Conservation (phyloP, 2,113 vertebrate genomes). For the Procavia capensis region DNA sequence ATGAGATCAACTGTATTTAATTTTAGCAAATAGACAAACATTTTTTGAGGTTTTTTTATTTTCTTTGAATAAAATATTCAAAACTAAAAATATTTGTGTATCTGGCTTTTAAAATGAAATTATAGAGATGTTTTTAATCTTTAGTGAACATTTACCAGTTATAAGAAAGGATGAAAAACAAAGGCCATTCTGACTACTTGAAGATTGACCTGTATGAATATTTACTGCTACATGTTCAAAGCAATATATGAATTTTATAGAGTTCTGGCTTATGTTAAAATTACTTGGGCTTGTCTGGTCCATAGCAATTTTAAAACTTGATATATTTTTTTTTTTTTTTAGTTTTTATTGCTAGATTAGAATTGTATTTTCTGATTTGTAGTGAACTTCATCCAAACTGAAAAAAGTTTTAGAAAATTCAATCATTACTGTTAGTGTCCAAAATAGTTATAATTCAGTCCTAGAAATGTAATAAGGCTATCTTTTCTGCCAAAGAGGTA, state of each 20-base stretch:
- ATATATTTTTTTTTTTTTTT: conserved; percentile 64
- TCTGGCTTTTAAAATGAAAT: conserved; percentile 35
- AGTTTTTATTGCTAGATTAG: conserved; percentile 3
- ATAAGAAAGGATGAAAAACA: conserved; percentile 4
- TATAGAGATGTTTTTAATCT: neutral
- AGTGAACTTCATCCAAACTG: conserved; percentile 35
- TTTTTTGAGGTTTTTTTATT: conserved; percentile 2
- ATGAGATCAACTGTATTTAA: neutral
- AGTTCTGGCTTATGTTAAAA: conserved; percentile 20
- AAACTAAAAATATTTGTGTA: neutral
- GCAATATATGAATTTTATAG: neutral
- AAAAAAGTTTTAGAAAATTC: conserved; percentile 19
- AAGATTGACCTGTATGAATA: neutral
- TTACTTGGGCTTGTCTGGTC: neutral
- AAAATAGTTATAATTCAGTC: conserved; percentile 12
- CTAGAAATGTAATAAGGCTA: conserved; percentile 11
- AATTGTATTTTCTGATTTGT: conserved; percentile 11
- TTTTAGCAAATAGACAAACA: neutral
- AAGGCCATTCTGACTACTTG: neutral
- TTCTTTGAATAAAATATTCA: conserved; percentile 46
- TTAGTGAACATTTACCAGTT: conserved; percentile 23
- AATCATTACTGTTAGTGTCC: neutral
- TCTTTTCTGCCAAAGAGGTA: conserved; percentile 27
- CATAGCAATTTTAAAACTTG: neutral
- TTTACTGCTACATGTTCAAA: conserved; percentile 27